Conservation (phyloP, 1,140 invertebrate genomes). For the Cheumatopsyche charites region DNA sequence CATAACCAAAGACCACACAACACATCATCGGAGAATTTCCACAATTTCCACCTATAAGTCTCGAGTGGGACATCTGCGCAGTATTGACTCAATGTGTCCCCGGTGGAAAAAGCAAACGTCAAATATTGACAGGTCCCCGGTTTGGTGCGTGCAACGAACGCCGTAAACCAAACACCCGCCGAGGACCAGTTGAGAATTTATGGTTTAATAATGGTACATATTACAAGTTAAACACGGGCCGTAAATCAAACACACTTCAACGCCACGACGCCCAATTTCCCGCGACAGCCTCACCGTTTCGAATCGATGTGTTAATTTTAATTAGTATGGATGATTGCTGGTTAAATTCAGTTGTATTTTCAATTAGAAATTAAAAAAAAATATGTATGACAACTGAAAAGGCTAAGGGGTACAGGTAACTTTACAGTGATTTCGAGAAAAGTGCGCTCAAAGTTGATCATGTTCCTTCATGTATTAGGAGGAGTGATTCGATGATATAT, state of each 20-base stretch:
- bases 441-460: too few relatives aligned
- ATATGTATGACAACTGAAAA: too few relatives aligned
- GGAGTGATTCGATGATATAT: too few relatives aligned
- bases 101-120: slow-evolving; percentile 14
- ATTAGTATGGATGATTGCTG: too few relatives aligned
- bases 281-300: background rate
- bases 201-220: slow-evolving; percentile 27
- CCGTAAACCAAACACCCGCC: slow-evolving; percentile 29
- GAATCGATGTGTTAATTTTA: background rate
- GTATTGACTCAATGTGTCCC: background rate
- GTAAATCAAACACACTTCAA: slow-evolving; percentile 18
- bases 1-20: too few relatives aligned
- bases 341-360: background rate
- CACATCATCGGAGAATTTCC: too few relatives aligned
- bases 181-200: slow-evolving; percentile 23
- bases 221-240: slow-evolving; percentile 20
- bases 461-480: too few relatives aligned
- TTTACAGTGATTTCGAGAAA: too few relatives aligned
- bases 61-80: background rate
- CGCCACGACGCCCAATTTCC: background rate
- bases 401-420: too few relatives aligned
- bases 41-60: too few relatives aligned
- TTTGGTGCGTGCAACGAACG: slow-evolving; percentile 3
- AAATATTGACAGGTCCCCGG: slow-evolving; percentile 24
- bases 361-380: too few relatives aligned